Percentiles rank a stretch among this genome's conserved stretches.
phyloP scores from a whole-genome alignment of 1,140 invertebrate species.

The Littorina saxatilis region DNA sequence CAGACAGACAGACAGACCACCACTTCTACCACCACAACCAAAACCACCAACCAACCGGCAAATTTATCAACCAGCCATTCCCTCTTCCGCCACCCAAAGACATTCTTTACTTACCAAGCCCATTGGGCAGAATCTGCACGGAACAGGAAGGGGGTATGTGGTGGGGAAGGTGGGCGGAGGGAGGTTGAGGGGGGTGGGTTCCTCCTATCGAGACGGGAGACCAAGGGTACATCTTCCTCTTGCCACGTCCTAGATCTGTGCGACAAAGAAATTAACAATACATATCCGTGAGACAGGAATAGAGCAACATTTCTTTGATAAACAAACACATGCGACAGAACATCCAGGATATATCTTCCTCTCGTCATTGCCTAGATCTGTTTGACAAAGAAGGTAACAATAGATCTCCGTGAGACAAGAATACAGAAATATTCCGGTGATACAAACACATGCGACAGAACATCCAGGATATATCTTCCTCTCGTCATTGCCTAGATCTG shows the following conservation, averaged over 20 bases:
- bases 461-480: too few relatives aligned
- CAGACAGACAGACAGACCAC: neutral
- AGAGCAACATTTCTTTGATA: neutral
- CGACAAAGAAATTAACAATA: too few relatives aligned
- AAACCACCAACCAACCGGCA: too few relatives aligned
- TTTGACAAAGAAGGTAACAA: neutral
- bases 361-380: neutral
- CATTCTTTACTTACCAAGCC: neutral
- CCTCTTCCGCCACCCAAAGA: neutral
- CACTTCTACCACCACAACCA: neutral
- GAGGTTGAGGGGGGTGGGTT: neutral
- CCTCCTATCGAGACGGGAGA: neutral
- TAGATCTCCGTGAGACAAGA: too few relatives aligned
- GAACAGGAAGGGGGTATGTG: neutral
- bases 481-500: too few relatives aligned
- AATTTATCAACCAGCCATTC: neutral
- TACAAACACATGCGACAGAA: too few relatives aligned
- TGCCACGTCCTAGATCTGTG: neutral
- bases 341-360: too few relatives aligned
- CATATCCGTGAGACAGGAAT: neutral
- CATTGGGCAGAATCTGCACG: slow-evolving; percentile 17
- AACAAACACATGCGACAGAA: neutral
- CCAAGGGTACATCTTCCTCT: slow-evolving; percentile 24
- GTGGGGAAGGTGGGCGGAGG: neutral
- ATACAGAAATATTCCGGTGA: too few relatives aligned